phyloP scores from a whole-genome alignment of 2,888 invertebrate species.

The Melieria picta region DNA sequence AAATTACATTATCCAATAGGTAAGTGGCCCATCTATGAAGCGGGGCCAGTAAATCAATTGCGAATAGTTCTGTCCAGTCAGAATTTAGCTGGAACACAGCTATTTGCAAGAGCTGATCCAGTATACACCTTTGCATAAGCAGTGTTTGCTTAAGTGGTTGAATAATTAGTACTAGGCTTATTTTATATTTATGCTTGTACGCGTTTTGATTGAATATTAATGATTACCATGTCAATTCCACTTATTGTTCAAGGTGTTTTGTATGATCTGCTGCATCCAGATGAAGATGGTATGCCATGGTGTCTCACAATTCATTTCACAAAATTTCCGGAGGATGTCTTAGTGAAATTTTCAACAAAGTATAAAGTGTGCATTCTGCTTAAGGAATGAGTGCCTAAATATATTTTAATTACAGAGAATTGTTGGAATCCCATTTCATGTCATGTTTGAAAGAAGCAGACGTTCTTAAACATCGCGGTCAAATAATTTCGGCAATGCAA shows the following conservation, averaged over 20 bases:
- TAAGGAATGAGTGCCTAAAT: neutral
- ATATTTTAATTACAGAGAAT: constrained; percentile 73
- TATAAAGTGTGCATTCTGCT: constrained; percentile 57
- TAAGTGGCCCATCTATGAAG: constrained; percentile 31
- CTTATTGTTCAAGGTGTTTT: constrained; percentile 76
- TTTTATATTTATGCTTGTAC: too few species aligned
- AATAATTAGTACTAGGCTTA: neutral
- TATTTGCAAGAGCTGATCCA: too few species aligned
- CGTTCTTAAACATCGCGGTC: constrained; percentile 93
- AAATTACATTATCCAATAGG: constrained; percentile 88
- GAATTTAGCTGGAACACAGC: too few species aligned
- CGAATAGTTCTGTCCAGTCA: too few species aligned
- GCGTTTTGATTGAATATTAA: neutral
- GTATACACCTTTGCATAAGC: too few species aligned
- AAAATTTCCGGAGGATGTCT: constrained; percentile 88
- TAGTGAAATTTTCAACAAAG: constrained; percentile 89
- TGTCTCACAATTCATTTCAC: constrained; percentile 92
- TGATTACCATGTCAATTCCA: neutral
- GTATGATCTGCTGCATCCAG: constrained; percentile 80
- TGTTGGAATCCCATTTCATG: constrained; percentile 94
- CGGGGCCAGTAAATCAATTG: too few species aligned
- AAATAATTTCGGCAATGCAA: constrained; percentile 90
- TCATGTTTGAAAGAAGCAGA: constrained; percentile 97
- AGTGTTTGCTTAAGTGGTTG: neutral
- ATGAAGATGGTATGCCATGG: constrained; percentile 89